phyloP scores from a whole-genome alignment of 2,113 vertebrate genomes.

The Thamnaconus septentrionalis region DNA sequence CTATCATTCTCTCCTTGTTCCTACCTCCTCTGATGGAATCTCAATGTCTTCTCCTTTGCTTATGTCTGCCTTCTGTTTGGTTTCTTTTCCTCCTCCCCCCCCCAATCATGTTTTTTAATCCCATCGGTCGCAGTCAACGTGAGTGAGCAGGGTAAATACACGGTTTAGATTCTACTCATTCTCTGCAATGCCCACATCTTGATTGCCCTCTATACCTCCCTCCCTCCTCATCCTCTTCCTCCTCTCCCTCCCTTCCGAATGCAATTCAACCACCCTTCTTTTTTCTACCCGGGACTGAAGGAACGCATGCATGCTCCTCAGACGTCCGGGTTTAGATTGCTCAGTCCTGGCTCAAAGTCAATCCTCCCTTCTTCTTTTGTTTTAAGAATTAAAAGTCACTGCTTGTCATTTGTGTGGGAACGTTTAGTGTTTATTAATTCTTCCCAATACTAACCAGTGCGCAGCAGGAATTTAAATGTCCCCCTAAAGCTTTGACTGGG shows the following conservation, averaged over 20 bases:
- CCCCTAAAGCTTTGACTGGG: conserved; percentile 57
- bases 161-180: conserved; percentile 80
- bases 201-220: conserved; percentile 50
- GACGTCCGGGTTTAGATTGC: conserved; percentile 46
- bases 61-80: conserved; percentile 78
- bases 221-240: conserved; percentile 2
- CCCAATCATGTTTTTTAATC: conserved; percentile 75
- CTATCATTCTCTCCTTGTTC: conserved; percentile 60
- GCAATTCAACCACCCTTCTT: conserved; percentile 42
- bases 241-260: conserved; percentile 48
- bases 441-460: conserved; percentile 59
- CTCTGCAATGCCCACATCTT: conserved; percentile 69
- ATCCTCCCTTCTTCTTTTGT: conserved; percentile 23
- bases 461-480: conserved; percentile 26
- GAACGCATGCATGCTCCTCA: conserved; percentile 67
- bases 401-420: conserved; percentile 67
- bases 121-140: conserved; percentile 95
- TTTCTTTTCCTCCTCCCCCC: conserved; percentile 68
- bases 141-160: conserved; percentile 97
- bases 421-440: conserved; percentile 42
- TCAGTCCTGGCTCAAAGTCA: conserved; percentile 41
- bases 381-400: conserved; percentile 46
- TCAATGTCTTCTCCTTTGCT: conserved; percentile 87
- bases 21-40: conserved; percentile 75
- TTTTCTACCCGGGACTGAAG: conserved; percentile 41